Conservation (phyloP, 2,888 invertebrate species). For the Sipha maydis region DNA sequence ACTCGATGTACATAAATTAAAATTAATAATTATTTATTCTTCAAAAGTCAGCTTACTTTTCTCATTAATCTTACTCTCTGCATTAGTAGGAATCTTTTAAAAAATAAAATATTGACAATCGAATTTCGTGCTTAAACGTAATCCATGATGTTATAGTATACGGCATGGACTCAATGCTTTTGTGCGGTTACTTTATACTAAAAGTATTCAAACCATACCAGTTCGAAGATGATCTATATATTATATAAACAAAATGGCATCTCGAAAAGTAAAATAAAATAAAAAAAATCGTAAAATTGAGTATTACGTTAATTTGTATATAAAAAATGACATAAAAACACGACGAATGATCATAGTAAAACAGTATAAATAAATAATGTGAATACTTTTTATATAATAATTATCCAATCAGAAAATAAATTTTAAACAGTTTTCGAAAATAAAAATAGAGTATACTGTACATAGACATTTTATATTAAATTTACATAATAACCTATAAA, state of each 20-base stretch:
- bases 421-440: too few species aligned
- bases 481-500: too few species aligned
- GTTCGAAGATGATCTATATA: neutral
- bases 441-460: too few species aligned
- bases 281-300: too few species aligned
- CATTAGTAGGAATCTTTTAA: neutral
- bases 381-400: too few species aligned
- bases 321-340: too few species aligned
- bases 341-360: too few species aligned
- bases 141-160: neutral
- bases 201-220: neutral
- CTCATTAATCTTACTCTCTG: neutral
- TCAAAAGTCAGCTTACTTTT: slow-evolving; percentile 26
- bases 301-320: too few species aligned
- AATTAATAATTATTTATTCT: slow-evolving; percentile 21
- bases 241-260: neutral
- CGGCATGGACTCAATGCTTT: neutral
- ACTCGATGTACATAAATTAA: slow-evolving; percentile 28
- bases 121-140: neutral
- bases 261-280: neutral
- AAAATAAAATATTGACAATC: neutral
- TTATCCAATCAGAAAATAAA: too few species aligned
- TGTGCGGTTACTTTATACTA: neutral
- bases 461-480: too few species aligned
- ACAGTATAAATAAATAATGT: too few species aligned